These are phyloP conservation scores for Channa striata DNA, from an alignment of 2,797 vertebrate species.

Conservation along the genomic window DNA sequence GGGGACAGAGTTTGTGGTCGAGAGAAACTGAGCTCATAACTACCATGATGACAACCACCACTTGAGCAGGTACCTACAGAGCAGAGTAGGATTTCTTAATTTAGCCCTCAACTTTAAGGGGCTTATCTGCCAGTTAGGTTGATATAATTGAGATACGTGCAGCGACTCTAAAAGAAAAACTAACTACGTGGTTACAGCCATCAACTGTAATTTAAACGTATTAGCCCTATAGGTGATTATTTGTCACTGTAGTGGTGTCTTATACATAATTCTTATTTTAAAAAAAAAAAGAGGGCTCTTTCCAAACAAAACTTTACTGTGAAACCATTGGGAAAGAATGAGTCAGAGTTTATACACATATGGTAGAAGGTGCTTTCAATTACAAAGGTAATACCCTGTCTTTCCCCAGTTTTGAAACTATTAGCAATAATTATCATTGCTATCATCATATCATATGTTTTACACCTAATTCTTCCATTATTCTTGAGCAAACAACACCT, in stretches of 20 bases:
- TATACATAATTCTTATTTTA: not conserved
- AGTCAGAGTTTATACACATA: conserved; percentile 15
- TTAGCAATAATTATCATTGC: too few relatives aligned
- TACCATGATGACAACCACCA: not conserved
- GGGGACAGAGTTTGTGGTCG: not conserved
- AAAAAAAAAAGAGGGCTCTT: too few relatives aligned
- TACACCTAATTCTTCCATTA: too few relatives aligned
- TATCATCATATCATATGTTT: too few relatives aligned
- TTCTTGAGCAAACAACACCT: too few relatives aligned
- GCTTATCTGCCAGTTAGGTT: not conserved
- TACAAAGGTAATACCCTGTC: too few relatives aligned
- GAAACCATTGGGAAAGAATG: not conserved
- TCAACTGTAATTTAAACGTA: conserved; percentile 40
- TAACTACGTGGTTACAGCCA: conserved; percentile 25
- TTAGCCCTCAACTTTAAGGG: not conserved
- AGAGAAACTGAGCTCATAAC: not conserved
- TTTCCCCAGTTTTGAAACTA: too few relatives aligned
- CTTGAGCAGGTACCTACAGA: not conserved
- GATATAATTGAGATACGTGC: not conserved
- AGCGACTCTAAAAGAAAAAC: conserved; percentile 16
- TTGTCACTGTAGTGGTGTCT: too few relatives aligned
- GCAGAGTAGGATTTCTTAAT: not conserved
- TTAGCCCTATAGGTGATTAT: not conserved
- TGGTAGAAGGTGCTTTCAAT: too few relatives aligned
- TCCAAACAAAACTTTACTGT: not conserved